These are phyloP conservation scores for Natrix natrix DNA, from an alignment of 2,797 vertebrate species.

Conservation along the genomic window DNA sequence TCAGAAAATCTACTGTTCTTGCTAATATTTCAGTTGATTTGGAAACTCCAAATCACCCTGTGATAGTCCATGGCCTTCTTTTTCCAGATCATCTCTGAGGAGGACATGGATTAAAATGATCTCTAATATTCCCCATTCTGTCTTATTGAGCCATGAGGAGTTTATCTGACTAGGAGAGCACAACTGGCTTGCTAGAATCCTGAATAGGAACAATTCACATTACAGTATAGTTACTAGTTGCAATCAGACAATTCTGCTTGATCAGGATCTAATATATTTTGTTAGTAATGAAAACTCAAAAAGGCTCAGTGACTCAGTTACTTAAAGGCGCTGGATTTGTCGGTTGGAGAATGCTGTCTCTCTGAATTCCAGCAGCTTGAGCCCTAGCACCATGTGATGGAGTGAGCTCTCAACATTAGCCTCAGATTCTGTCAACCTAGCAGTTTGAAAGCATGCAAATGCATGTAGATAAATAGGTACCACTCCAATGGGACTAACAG, in stretches of 20 bases:
- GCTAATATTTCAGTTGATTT: not conserved
- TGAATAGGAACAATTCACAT: not conserved
- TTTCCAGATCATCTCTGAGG: not conserved
- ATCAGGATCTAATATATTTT: not conserved
- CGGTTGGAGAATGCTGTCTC: not conserved
- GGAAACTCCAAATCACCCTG: not conserved
- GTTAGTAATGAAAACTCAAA: not conserved
- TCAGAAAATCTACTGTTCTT: not conserved
- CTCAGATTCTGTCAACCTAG: not conserved
- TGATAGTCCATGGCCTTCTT: not conserved
- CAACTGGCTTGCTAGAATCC: not conserved
- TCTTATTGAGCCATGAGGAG: not conserved
- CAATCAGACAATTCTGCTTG: not conserved
- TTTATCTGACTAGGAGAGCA: not conserved
- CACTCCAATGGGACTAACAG: not conserved
- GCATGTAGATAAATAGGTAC: not conserved
- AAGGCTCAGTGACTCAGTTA: not conserved
- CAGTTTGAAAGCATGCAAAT: not conserved
- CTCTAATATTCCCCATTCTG: not conserved
- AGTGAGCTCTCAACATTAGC: not conserved
- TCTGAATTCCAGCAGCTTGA: not conserved
- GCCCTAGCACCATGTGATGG: not conserved
- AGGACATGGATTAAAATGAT: not conserved
- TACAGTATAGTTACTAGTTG: not conserved
- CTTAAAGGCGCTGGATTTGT: not conserved